phyloP scores from a whole-genome alignment of 30 jellyfish, hydroid and myxozoan species.

The Sanderia malayensis region DNA sequence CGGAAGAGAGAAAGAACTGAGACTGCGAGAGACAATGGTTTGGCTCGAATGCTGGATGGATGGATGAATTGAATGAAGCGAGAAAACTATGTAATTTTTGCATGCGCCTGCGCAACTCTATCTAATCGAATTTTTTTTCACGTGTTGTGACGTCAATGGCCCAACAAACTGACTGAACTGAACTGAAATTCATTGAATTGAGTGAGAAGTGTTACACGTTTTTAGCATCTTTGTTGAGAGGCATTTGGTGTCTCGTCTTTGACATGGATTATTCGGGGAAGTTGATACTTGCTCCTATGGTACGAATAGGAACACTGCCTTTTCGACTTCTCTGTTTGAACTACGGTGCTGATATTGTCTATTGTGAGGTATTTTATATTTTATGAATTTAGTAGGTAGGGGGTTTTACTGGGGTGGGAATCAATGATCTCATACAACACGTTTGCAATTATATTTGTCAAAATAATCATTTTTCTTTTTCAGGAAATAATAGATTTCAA shows the following conservation, averaged over 20 bases:
- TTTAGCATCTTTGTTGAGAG: too few relatives aligned
- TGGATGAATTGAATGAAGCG: neutral
- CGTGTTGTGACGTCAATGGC: neutral
- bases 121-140: too few relatives aligned
- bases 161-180: neutral
- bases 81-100: neutral
- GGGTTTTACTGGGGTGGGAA: too few relatives aligned
- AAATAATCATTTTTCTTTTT: slow-evolving; percentile 10
- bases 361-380: slow-evolving; percentile 64
- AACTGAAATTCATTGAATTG: too few relatives aligned
- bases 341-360: slow-evolving; percentile 95
- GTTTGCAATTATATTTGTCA: too few relatives aligned
- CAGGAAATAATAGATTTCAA: slow-evolving; percentile 91
- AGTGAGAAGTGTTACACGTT: too few relatives aligned
- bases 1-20: neutral
- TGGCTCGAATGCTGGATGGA: neutral
- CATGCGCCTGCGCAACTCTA: neutral
- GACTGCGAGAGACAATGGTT: neutral
- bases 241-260: too few relatives aligned
- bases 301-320: slow-evolving; percentile 91
- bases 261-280: slow-evolving; percentile 31
- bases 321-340: slow-evolving; percentile 76
- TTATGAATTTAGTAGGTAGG: too few relatives aligned
- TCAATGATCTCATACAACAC: too few relatives aligned
- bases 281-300: slow-evolving; percentile 95